Percentiles rank a stretch among this genome's conserved stretches.
These are phyloP conservation scores for Mastacembelus armatus DNA, from an alignment of 2,797 vertebrate genomes.

Conservation along the genomic window DNA sequence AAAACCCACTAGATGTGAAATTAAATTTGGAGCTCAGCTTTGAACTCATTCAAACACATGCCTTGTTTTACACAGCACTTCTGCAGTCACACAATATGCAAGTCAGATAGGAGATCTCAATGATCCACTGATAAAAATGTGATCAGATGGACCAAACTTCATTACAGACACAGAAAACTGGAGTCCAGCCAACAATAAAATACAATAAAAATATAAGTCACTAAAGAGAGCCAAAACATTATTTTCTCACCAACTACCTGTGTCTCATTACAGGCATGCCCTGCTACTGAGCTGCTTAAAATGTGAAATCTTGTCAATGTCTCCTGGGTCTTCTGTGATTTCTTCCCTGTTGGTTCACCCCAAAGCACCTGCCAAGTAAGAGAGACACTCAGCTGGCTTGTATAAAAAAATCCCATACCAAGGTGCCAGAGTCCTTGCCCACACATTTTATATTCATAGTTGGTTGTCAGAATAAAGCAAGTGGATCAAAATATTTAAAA, in stretches of 20 bases:
- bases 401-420: too few species aligned
- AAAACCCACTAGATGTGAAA: not conserved
- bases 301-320: not conserved
- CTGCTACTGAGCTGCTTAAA: too few species aligned
- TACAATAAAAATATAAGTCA: too few species aligned
- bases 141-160: not conserved
- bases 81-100: not conserved
- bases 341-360: not conserved
- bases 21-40: not conserved
- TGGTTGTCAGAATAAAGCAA: not conserved
- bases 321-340: not conserved
- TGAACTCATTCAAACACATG: not conserved
- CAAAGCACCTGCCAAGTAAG: conserved; percentile 5
- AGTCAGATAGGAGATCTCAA: not conserved
- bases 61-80: not conserved
- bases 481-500: conserved; percentile 4
- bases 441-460: not conserved
- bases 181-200: too few species aligned
- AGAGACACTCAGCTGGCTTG: not conserved
- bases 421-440: not conserved
- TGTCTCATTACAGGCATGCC: too few species aligned
- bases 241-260: not conserved
- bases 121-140: not conserved
- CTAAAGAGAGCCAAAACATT: too few species aligned
- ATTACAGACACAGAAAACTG: too few species aligned